Evolutionary conservation across 2,113 vertebrate genomes (phyloP).

Genomic region (Oreotrochilus melanogaster): DNA sequence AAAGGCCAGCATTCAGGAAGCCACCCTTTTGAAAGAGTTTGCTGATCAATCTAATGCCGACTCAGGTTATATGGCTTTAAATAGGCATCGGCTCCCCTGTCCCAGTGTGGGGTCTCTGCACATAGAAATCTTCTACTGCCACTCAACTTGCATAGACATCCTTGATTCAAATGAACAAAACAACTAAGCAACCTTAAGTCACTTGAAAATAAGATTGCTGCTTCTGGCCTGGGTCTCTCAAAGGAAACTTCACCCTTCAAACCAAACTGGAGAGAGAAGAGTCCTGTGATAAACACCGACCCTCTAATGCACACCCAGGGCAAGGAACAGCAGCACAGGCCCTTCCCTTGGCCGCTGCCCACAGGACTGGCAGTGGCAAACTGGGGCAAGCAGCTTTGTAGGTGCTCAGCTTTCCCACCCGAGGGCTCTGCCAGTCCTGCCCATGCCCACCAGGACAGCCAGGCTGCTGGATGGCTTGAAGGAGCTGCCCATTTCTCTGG

Average conservation of each 20-base stretch:
- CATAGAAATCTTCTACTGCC: accelerated
- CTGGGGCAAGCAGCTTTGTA: accelerated
- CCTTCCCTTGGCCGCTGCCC: not conserved
- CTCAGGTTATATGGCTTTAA: not conserved
- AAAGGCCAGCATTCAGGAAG: not conserved
- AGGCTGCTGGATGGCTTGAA: not conserved
- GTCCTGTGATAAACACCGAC: not conserved
- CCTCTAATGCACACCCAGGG: not conserved
- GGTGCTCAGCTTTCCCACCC: not conserved
- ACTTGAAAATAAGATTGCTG: accelerated
- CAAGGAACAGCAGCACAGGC: not conserved
- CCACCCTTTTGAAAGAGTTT: not conserved
- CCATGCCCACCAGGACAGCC: accelerated
- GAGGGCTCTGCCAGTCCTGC: not conserved
- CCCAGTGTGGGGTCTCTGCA: not conserved
- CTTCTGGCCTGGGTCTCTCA: not conserved
- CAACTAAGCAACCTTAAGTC: not conserved
- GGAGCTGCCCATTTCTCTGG: not conserved
- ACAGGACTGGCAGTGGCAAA: accelerated
- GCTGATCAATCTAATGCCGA: not conserved
- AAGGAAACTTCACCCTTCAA: not conserved
- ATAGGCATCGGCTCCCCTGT: not conserved
- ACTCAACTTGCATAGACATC: not conserved
- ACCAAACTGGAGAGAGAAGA: not conserved
- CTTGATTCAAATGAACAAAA: accelerated